These are phyloP conservation scores for Micoletzkya japonica DNA, from an alignment of 2,888 invertebrate species.

Conservation along the genomic window DNA sequence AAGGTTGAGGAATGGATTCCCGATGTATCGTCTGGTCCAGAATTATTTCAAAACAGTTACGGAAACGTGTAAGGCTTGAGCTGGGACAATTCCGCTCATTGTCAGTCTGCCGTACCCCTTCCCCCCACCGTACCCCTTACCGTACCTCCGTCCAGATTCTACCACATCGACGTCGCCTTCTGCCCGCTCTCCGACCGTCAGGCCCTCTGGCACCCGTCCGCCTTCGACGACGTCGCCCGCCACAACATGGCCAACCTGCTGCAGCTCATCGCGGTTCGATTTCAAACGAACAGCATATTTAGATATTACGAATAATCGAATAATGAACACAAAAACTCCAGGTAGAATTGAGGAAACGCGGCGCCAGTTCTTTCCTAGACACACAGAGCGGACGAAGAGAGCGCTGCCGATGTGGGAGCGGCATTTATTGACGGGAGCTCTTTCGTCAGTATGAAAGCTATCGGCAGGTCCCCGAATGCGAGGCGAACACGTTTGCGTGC, in stretches of 20 bases:
- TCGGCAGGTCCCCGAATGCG: constrained; percentile 44
- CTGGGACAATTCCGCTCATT: constrained; percentile 58
- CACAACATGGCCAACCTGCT: constrained; percentile 53
- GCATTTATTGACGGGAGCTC: neutral
- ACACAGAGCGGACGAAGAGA: too few relatives aligned
- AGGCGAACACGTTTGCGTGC: constrained; percentile 57
- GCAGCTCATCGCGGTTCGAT: constrained; percentile 44
- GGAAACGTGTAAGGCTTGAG: constrained; percentile 58
- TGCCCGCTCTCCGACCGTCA: constrained; percentile 57
- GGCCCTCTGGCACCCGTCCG: constrained; percentile 47
- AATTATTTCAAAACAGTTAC: too few relatives aligned
- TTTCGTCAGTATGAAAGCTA: neutral
- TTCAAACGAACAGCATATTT: too few relatives aligned
- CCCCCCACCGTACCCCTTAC: constrained; percentile 22
- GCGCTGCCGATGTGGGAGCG: too few relatives aligned
- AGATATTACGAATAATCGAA: too few relatives aligned
- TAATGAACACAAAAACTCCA: too few relatives aligned
- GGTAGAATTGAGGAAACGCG: too few relatives aligned
- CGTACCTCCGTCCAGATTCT: constrained; percentile 45
- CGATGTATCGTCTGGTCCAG: constrained; percentile 63
- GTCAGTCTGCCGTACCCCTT: constrained; percentile 39
- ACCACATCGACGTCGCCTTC: constrained; percentile 62
- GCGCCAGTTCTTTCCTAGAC: too few relatives aligned
- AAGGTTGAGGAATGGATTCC: constrained; percentile 50
- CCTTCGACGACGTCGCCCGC: constrained; percentile 52